Evolutionary conservation across 2,113 vertebrate species (phyloP).

Genomic region (Atractosteus spatula): DNA sequence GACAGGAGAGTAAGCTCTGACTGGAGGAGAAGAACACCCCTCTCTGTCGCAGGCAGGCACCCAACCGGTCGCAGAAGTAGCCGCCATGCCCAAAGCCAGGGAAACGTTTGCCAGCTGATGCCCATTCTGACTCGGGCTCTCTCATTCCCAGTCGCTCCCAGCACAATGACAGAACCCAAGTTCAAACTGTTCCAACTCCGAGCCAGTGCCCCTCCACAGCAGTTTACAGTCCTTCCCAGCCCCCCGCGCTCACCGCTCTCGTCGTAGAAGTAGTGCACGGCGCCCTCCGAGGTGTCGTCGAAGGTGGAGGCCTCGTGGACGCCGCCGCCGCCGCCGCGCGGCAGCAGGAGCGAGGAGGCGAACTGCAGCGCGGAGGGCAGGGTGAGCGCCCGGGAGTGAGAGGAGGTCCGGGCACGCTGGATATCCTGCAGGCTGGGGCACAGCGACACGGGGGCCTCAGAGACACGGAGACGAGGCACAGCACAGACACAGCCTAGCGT

Average conservation of each 20-base stretch:
- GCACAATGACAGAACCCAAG: too few relatives aligned
- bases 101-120: too few relatives aligned
- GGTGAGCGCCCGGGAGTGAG: slow-evolving; percentile 76
- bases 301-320: slow-evolving; percentile 87
- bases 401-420: slow-evolving; percentile 74
- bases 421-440: slow-evolving; percentile 76
- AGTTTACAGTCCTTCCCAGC: neutral
- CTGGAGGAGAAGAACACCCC: too few relatives aligned
- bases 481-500: neutral
- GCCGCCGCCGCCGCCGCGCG: slow-evolving; percentile 65
- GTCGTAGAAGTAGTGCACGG: slow-evolving; percentile 85
- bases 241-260: slow-evolving; percentile 74
- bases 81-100: too few relatives aligned
- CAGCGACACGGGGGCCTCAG: neutral
- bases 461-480: too few relatives aligned
- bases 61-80: too few relatives aligned
- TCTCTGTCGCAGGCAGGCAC: too few relatives aligned
- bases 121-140: too few relatives aligned
- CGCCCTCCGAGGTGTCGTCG: slow-evolving; percentile 84
- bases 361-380: slow-evolving; percentile 85
- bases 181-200: too few relatives aligned
- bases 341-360: slow-evolving; percentile 77
- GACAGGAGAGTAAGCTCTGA: too few relatives aligned
- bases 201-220: too few relatives aligned
- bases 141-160: too few relatives aligned